Evolutionary conservation across 2,888 invertebrate species (phyloP).

Genomic region (Germaria angustata): DNA sequence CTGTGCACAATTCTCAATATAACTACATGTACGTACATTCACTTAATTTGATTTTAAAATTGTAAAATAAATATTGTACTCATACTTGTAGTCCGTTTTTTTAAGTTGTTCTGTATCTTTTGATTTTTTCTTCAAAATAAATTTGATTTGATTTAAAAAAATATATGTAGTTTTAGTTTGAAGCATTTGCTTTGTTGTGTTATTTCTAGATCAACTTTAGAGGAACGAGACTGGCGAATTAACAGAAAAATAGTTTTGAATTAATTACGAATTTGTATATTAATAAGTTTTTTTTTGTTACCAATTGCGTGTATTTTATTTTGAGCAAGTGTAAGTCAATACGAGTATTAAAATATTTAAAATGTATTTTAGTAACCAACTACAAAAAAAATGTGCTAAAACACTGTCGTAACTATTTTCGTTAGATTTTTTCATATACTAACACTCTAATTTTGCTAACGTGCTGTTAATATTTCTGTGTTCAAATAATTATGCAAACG

Average conservation of each 20-base stretch:
- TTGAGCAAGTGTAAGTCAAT: neutral
- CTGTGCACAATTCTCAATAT: neutral
- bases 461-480: conserved; percentile 28
- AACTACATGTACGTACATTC: conserved; percentile 37
- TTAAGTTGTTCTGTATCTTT: conserved; percentile 7
- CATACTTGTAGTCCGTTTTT: neutral
- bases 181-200: conserved; percentile 26
- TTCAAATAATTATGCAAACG: conserved; percentile 55
- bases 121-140: conserved; percentile 25
- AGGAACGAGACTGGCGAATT: conserved; percentile 16
- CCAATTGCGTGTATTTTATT: conserved; percentile 33
- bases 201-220: conserved; percentile 18
- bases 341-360: conserved; percentile 2
- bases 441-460: conserved; percentile 46
- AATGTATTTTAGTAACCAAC: conserved; percentile 13
- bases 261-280: conserved; percentile 37
- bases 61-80: conserved; percentile 32
- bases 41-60: conserved; percentile 47
- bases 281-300: neutral
- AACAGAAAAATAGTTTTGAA: conserved; percentile 14
- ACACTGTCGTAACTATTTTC: neutral
- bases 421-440: conserved; percentile 3
- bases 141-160: conserved; percentile 59
- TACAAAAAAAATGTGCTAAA: conserved; percentile 31
- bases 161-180: conserved; percentile 49